These are phyloP conservation scores for Penaeus vannamei DNA, from an alignment of 1,140 invertebrate species.

Conservation along the genomic window DNA sequence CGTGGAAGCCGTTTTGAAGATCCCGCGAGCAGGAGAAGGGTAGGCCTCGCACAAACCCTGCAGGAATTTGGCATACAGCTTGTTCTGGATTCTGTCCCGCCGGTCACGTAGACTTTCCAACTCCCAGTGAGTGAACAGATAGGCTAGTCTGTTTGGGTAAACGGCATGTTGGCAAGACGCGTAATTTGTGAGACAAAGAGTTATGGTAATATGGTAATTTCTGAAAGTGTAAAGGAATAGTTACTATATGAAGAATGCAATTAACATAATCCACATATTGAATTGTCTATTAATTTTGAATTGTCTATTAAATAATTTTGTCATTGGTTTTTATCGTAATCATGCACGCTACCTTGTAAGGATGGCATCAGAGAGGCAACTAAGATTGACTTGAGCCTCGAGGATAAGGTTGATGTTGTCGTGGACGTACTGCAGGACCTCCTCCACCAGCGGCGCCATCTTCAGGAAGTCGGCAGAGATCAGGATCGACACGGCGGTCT, in stretches of 20 bases:
- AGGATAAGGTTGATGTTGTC: constrained; percentile 85
- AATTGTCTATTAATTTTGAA: no score
- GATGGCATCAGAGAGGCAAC: constrained; percentile 85
- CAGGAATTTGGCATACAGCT: constrained; percentile 87
- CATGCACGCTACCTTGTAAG: constrained; percentile 76
- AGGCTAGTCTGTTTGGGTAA: constrained; percentile 77
- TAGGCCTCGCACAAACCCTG: constrained; percentile 80
- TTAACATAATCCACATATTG: no score
- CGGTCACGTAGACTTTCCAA: constrained; percentile 84
- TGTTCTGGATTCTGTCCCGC: constrained; percentile 87
- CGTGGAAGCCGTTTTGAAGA: constrained; percentile 83
- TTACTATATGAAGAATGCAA: no score
- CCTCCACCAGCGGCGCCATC: constrained; percentile 89
- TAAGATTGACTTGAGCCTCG: constrained; percentile 83
- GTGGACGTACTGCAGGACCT: constrained; percentile 86
- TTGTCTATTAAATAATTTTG: neutral
- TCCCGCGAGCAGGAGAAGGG: constrained; percentile 81
- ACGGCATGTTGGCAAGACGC: neutral
- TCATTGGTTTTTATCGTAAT: no score
- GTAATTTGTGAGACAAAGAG: no score
- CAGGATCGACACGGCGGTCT: constrained; percentile 90
- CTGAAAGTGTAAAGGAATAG: neutral
- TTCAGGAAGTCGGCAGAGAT: constrained; percentile 94
- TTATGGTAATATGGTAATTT: neutral
- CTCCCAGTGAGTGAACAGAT: constrained; percentile 85